Conservation (phyloP, 2,888 invertebrate species). For the Calameuta pallipes region DNA sequence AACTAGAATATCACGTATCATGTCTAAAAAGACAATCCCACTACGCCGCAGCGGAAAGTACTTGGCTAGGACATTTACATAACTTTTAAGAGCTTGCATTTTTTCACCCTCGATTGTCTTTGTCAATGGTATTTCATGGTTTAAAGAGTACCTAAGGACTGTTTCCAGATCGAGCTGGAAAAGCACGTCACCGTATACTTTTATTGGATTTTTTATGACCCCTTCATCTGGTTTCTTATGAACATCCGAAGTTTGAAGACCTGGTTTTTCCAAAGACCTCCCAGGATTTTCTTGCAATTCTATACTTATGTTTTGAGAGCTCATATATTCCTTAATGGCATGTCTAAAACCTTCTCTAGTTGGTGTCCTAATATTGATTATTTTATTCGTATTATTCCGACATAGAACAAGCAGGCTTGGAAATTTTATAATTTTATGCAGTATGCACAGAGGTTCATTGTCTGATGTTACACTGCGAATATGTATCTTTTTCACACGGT, state of each 20-base stretch:
- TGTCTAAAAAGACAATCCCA: conserved; percentile 74
- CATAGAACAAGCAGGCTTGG: conserved; percentile 71
- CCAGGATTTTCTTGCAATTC: conserved; percentile 38
- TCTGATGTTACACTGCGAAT: conserved; percentile 72
- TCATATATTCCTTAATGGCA: conserved; percentile 70
- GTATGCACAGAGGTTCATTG: conserved; percentile 69
- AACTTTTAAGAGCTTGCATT: conserved; percentile 79
- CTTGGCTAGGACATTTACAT: conserved; percentile 76
- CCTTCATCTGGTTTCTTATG: conserved; percentile 46
- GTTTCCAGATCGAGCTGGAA: conserved; percentile 91
- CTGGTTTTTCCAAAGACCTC: conserved; percentile 64
- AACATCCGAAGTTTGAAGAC: conserved; percentile 23
- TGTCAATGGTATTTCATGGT: conserved; percentile 83
- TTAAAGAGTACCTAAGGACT: conserved; percentile 84
- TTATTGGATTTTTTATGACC: conserved; percentile 56
- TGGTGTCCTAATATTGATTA: conserved; percentile 65
- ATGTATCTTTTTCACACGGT: conserved; percentile 69
- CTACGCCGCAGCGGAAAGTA: conserved; percentile 84
- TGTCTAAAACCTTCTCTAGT: conserved; percentile 67
- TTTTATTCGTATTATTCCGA: conserved; percentile 61
- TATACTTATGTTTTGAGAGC: conserved; percentile 41
- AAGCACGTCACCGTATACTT: conserved; percentile 69
- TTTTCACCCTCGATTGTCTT: conserved; percentile 78
- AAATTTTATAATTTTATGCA: conserved; percentile 67
- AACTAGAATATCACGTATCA: conserved; percentile 71